These are phyloP conservation scores for Drosophila nasuta DNA, from an alignment of 1,140 invertebrate species.

Conservation along the genomic window DNA sequence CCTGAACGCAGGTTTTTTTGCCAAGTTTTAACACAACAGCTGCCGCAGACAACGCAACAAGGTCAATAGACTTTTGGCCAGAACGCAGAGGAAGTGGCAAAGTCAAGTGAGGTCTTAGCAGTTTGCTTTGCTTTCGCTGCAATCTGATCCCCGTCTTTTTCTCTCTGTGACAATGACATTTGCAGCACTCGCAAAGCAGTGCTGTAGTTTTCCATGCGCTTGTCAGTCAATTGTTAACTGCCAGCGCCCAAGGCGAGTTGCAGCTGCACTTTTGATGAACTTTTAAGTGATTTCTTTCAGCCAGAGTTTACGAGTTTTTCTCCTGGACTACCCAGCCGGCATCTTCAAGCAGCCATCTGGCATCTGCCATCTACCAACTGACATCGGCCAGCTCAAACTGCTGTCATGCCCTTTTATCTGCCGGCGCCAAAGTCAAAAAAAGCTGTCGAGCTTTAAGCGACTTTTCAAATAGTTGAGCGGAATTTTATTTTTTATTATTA, in stretches of 20 bases:
- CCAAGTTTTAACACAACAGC: not conserved
- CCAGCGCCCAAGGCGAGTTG: constrained; percentile 32
- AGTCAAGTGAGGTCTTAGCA: constrained; percentile 40
- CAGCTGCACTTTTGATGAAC: constrained; percentile 66
- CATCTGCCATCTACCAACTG: not conserved
- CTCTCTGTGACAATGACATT: constrained; percentile 49
- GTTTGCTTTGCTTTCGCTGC: constrained; percentile 23
- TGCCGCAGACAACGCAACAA: constrained; percentile 3
- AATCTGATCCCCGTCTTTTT: constrained; percentile 22
- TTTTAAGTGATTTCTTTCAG: constrained; percentile 72
- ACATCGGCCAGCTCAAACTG: not conserved
- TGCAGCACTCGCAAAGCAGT: constrained; percentile 26
- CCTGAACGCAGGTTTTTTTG: not conserved
- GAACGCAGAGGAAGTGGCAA: constrained; percentile 10
- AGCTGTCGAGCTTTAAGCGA: not conserved
- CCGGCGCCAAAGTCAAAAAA: not conserved
- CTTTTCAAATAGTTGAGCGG: constrained; percentile 13
- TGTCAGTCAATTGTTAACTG: constrained; percentile 55
- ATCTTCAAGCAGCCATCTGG: not conserved
- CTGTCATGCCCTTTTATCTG: not conserved
- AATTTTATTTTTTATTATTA: constrained; percentile 23
- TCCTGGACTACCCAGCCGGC: constrained; percentile 30
- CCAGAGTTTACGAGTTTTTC: constrained; percentile 10
- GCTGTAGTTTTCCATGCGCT: constrained; percentile 40
- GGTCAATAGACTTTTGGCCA: constrained; percentile 11